phyloP scores from a whole-genome alignment of 1,140 invertebrate genomes.

The Chironomus tepperi region DNA sequence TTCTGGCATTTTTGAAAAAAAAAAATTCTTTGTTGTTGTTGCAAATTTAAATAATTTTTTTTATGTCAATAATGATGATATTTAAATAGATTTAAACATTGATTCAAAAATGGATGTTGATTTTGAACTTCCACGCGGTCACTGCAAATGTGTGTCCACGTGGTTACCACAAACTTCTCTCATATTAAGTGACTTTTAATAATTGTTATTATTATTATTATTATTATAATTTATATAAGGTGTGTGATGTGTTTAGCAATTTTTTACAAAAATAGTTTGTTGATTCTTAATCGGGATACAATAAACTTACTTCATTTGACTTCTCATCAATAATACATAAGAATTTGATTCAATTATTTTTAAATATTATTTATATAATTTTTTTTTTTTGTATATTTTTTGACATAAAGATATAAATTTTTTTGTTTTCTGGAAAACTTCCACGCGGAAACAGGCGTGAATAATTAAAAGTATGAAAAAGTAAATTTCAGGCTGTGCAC shows the following conservation, averaged over 20 bases:
- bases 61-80: not conserved
- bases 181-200: conserved; percentile 10
- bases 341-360: not conserved
- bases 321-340: not conserved
- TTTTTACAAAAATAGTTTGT: conserved; percentile 2
- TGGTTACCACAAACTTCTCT: not conserved
- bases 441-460: too few relatives aligned
- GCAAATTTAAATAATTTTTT: not conserved
- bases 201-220: conserved; percentile 13
- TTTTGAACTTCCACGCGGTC: too few relatives aligned
- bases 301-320: too few relatives aligned
- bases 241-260: not conserved
- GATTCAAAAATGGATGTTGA: not conserved
- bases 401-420: not conserved
- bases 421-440: too few relatives aligned
- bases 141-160: not conserved
- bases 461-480: not conserved
- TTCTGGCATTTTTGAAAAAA: not conserved
- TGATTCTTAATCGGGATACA: too few relatives aligned
- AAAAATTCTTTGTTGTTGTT: not conserved
- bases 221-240: not conserved
- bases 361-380: not conserved
- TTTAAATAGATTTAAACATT: not conserved
- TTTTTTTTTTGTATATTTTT: not conserved
- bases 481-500: not conserved